Base-by-base conservation (phyloP, 2,113 vertebrate species). In the Empidonax traillii region DNA sequence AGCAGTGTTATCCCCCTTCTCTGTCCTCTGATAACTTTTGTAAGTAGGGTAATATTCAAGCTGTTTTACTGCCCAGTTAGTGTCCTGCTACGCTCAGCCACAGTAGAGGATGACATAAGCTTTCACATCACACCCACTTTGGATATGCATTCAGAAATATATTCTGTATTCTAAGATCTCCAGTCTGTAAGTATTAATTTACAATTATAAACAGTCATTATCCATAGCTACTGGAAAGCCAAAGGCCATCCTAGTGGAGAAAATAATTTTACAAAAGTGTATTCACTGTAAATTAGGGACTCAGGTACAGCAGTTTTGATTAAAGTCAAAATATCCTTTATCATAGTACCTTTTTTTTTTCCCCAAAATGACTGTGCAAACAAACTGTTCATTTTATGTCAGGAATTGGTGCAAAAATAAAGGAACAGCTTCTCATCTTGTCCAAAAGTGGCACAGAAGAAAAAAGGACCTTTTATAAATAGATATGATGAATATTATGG, bases 321-420 rank as follows among this genome's bases (percentile, higher is more conserved):
- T 92, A 94, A 94, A 96, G 90, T 84, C 61, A 94, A 95, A 87
- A 96, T 89, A 65, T 52, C 28, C 69, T 93, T 92, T 81, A 86
- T 94, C 79, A 39, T 35, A 67, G 43, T 52, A 75, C 20, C 14
- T 44, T 10, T 10, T 35, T 63, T 37, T 28, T 47, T 52, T 33
- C 24, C 22, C 28, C 18, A 30, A 47, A 52, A 79, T 47, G 6
- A 72, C n/a, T 72, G n/a, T 23, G n/a, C 21, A 73, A 27, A 33
- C 61, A 77, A 44, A 44, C 15, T 27, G 5, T 85, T 74, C 24
- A 37, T 8, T 53, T 77, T 83, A 63, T 44, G 46, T 62, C 56
- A 72, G 43, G 16, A 85, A 71, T 21, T 44, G 30, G 22, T 37
- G 27, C 7, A 49, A 89, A 35, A 46, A 25, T 46, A 79, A 56